Evolutionary conservation across 1,140 invertebrate genomes (phyloP), one percentile per base, ranked within the genome.

Genomic region (Drosophila tristis): DNA sequence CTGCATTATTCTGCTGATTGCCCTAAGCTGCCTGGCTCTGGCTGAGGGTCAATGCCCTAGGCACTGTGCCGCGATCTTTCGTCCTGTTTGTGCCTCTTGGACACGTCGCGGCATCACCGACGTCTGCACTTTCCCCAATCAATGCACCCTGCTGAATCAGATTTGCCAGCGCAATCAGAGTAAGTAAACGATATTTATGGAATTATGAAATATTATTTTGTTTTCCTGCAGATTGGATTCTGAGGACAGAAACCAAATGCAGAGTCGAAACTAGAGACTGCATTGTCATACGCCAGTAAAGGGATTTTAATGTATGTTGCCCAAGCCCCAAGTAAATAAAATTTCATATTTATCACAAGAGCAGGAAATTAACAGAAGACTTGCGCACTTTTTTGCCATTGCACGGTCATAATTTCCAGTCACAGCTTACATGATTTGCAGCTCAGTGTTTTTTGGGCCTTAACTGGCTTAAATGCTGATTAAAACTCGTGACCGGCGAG

Each of bases 401-500:
- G 68, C 31, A 23, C 23, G 48, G 54, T 23, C 35, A 61, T 74
- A 61, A 57, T 39, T 67, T 48, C 45, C n/a, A 56, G 61, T 53
- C 54, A 31, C n/a, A 48, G 31, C 55, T 57, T 5, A 42, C 54
- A 60, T 39, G 49, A 59, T 43, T 48, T 56, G 48, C 75, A 73
- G 73, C 48, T 53, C 35, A 57, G 25, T 72, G 51, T 47, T 48
- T 29, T 64, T 68, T 48, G n/a, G 9, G 54, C 39, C 16, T 43
- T 16, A 15, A 39, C 42, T 15, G 48, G 16, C 42, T 64, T 74
- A 74, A 74, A 74, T 66, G 71, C 55, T 66, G 66, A 66, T 74
- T 74, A 75, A 75, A 55, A 66, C 72, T 75, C 71, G 72, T 75
- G 65, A 75, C 48, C 54, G 58, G 61, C 71, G 26, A 47, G 43